These are phyloP conservation scores for Samia ricini DNA, from an alignment of 1,140 invertebrate genomes.

Conservation along the genomic window DNA sequence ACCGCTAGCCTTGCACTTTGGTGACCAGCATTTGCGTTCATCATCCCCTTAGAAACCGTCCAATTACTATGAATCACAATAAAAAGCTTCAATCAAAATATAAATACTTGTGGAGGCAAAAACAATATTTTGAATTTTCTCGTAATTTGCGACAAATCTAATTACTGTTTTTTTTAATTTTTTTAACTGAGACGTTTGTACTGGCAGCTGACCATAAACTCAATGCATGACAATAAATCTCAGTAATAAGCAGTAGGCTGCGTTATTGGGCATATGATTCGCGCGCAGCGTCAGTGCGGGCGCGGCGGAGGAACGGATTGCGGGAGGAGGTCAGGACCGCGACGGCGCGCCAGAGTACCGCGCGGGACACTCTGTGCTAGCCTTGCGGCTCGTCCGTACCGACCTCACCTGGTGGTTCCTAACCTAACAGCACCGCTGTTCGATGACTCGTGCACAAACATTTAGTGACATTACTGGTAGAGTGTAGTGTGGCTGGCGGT, in stretches of 20 bases:
- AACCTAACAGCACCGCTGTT: conserved; percentile 32
- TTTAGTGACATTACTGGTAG: conserved; percentile 42
- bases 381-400: conserved; percentile 45
- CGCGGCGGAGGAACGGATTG: conserved; percentile 24
- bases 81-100: not conserved
- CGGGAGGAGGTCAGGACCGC: conserved; percentile 23
- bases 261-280: conserved; percentile 75
- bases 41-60: not conserved
- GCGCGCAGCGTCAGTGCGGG: conserved; percentile 72
- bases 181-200: conserved; percentile 14
- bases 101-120: not conserved
- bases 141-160: not conserved
- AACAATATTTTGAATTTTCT: not conserved
- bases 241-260: conserved; percentile 65
- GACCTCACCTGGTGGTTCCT: conserved; percentile 27
- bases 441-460: conserved; percentile 45
- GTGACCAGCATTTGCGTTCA: conserved; percentile 8
- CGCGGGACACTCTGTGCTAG: conserved; percentile 45
- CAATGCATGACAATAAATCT: conserved; percentile 69
- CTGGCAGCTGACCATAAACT: conserved; percentile 43
- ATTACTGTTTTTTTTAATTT: not conserved
- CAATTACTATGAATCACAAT: not conserved
- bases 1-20: conserved; percentile 10
- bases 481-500: conserved; percentile 55
- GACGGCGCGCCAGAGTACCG: conserved; percentile 32